Percentiles rank a stretch among this genome's conserved stretches.
Conservation (phyloP, 2,888 invertebrate genomes). For the Pammene aurita region DNA sequence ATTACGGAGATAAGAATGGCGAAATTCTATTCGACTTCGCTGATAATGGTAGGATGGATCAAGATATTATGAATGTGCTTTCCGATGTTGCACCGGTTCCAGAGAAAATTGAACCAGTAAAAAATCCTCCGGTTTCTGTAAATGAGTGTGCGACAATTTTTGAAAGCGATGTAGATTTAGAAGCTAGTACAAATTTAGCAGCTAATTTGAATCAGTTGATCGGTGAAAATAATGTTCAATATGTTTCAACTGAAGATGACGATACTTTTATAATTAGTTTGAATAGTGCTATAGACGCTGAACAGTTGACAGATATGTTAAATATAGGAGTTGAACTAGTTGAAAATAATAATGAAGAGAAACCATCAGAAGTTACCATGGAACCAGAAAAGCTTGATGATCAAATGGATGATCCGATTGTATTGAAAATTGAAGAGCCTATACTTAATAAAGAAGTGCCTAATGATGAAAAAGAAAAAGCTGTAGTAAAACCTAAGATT, state of each 20-base stretch:
- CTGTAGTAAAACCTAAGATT: slow-evolving; percentile 47
- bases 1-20: slow-evolving; percentile 52
- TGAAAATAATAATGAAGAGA: slow-evolving; percentile 47
- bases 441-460: slow-evolving; percentile 36
- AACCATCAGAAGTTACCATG: slow-evolving; percentile 29
- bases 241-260: slow-evolving; percentile 77
- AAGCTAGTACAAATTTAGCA: slow-evolving; percentile 74
- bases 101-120: slow-evolving; percentile 45
- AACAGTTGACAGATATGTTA: slow-evolving; percentile 73
- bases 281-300: slow-evolving; percentile 76
- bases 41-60: slow-evolving; percentile 64
- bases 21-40: slow-evolving; percentile 69
- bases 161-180: slow-evolving; percentile 77
- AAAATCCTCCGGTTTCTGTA: slow-evolving; percentile 59
- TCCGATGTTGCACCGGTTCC: slow-evolving; percentile 40
- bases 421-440: slow-evolving; percentile 49
- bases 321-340: slow-evolving; percentile 67
- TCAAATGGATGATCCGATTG: slow-evolving; percentile 49
- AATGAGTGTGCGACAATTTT: slow-evolving; percentile 78
- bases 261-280: slow-evolving; percentile 79
- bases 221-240: slow-evolving; percentile 76
- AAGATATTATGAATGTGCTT: slow-evolving; percentile 71
- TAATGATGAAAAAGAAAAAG: slow-evolving; percentile 22
- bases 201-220: slow-evolving; percentile 78
- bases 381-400: slow-evolving; percentile 39